Percentiles rank a stretch among this genome's conserved stretches.
These are phyloP conservation scores for Cataglyphis hispanica DNA, from an alignment of 1,140 invertebrate genomes.

Conservation along the genomic window DNA sequence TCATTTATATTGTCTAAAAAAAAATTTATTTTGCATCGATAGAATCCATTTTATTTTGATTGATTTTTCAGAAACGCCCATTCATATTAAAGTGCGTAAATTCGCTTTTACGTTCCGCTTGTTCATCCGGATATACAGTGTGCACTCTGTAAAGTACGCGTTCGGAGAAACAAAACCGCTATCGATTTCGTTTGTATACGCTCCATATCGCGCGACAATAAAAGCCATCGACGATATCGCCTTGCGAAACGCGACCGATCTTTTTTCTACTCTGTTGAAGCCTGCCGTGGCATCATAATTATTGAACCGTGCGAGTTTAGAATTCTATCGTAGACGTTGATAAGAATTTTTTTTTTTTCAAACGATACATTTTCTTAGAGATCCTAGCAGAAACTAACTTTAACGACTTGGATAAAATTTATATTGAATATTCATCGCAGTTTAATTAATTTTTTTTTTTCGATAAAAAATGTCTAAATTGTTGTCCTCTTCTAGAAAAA, in stretches of 20 bases:
- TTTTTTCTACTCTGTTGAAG: background rate
- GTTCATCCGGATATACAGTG: constrained; percentile 20
- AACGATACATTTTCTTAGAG: background rate
- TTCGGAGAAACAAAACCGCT: constrained; percentile 40
- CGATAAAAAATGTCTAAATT: background rate
- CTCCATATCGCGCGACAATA: constrained; percentile 41
- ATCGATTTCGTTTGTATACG: constrained; percentile 39
- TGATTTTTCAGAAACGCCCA: constrained; percentile 2
- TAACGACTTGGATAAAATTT: background rate
- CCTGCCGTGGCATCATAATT: background rate
- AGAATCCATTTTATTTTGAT: background rate
- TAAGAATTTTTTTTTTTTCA: background rate
- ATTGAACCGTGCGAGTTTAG: constrained; percentile 30
- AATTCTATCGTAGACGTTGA: background rate
- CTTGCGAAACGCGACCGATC: background rate
- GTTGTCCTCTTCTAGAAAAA: background rate
- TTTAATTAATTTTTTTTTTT: background rate
- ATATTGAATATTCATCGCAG: background rate
- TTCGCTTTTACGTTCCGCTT: constrained; percentile 42
- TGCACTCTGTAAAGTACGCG: constrained; percentile 36
- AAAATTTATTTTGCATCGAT: background rate
- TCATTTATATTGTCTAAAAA: background rate
- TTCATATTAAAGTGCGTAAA: constrained; percentile 18
- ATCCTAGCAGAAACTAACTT: background rate
- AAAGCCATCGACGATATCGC: constrained; percentile 14